phyloP scores from a whole-genome alignment of 2,797 vertebrate genomes.

The Gambelia wislizenii region DNA sequence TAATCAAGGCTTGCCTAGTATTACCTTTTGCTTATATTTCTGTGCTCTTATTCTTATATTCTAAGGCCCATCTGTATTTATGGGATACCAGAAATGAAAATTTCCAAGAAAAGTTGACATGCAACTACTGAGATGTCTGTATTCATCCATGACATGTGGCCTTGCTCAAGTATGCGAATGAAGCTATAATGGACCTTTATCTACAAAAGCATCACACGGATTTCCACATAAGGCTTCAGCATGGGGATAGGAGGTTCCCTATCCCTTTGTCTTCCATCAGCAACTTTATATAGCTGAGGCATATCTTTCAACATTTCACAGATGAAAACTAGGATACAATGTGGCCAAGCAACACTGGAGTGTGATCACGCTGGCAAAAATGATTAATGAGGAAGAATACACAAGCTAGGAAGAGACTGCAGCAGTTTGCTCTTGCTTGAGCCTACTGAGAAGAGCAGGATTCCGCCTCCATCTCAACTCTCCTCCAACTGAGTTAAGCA shows the following conservation, averaged over 20 bases:
- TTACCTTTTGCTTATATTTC: not conserved
- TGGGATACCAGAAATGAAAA: not conserved
- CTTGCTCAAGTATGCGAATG: conserved; percentile 28
- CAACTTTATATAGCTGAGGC: not conserved
- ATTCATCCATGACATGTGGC: not conserved
- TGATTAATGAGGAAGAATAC: no score
- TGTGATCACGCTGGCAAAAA: no score
- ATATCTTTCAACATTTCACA: no score
- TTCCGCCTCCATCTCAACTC: no score
- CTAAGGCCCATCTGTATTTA: not conserved
- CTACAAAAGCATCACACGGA: conserved; percentile 5
- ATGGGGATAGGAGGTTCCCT: not conserved
- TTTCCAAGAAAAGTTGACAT: not conserved
- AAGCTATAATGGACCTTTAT: conserved; percentile 26
- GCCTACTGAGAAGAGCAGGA: no score
- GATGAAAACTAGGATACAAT: no score
- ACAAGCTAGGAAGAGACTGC: no score
- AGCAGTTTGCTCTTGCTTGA: no score
- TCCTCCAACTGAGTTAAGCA: no score
- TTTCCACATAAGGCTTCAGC: not conserved
- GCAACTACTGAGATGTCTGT: not conserved
- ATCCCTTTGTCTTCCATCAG: not conserved
- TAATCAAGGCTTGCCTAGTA: not conserved
- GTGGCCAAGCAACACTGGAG: no score
- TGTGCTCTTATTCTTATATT: not conserved